phyloP scores from a whole-genome alignment of 1,140 invertebrate species.

The Leptinotarsa undecemlineata region DNA sequence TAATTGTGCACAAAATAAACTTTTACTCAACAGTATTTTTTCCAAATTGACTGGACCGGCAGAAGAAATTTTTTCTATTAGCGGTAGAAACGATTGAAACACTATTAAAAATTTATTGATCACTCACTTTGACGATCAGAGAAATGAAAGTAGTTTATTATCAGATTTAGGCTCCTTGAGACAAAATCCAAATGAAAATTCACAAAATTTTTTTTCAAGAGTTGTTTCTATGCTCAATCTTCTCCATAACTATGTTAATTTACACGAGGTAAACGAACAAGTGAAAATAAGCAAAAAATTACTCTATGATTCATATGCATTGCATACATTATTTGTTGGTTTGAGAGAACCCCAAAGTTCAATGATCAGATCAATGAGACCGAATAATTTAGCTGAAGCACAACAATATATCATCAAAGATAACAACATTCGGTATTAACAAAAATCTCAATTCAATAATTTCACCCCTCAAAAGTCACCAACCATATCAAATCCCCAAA shows the following conservation, averaged over 20 bases:
- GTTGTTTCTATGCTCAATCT: not conserved
- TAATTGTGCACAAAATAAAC: not conserved
- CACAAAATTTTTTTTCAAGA: not conserved
- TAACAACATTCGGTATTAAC: constrained; percentile 3
- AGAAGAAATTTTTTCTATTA: not conserved
- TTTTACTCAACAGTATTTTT: not conserved
- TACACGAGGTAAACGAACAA: not conserved
- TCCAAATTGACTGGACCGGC: not conserved
- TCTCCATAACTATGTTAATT: not conserved
- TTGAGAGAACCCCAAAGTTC: constrained; percentile 1
- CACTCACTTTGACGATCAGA: not conserved
- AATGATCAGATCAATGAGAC: too few relatives aligned
- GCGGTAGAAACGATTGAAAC: not conserved
- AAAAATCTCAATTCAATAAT: not conserved
- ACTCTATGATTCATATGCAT: not conserved
- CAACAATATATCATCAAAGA: constrained; percentile 5
- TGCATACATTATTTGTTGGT: constrained; percentile 13
- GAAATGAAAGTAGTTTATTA: not conserved
- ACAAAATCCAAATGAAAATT: not conserved
- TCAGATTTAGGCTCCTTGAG: not conserved
- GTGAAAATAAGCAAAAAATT: not conserved
- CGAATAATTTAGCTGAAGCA: too few relatives aligned
- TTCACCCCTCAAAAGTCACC: not conserved
- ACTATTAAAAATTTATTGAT: not conserved
- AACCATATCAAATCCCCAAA: constrained; percentile 2